Evolutionary conservation across 2,113 vertebrate species (phyloP).

Genomic region (Xiphophorus maculatus): DNA sequence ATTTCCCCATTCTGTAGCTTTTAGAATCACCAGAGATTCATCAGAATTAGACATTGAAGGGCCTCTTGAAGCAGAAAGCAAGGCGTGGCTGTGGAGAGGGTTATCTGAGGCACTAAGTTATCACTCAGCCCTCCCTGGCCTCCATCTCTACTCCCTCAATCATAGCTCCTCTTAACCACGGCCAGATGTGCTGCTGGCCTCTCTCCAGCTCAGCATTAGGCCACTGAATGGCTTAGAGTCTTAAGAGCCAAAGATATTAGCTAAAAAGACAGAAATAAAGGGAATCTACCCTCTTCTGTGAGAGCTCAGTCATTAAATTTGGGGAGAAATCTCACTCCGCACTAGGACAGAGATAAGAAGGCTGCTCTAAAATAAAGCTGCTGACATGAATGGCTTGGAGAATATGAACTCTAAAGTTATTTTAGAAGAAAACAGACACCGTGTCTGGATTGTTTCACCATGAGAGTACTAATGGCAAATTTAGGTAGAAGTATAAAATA

Average conservation of each 20-base stretch:
- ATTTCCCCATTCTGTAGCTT: too few relatives aligned
- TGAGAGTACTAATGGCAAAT: not conserved
- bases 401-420: not conserved
- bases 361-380: slow-evolving; percentile 30
- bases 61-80: slow-evolving; percentile 18
- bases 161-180: slow-evolving; percentile 56
- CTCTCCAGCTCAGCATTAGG: slow-evolving; percentile 61
- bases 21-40: not conserved
- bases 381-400: slow-evolving; percentile 4
- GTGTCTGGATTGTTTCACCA: not conserved
- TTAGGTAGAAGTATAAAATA: not conserved
- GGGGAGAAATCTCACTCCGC: slow-evolving; percentile 25
- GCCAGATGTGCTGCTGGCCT: slow-evolving; percentile 72
- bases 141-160: slow-evolving; percentile 58
- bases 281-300: slow-evolving; percentile 25
- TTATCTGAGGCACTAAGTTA: slow-evolving; percentile 66
- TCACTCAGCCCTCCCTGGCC: slow-evolving; percentile 57
- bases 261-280: slow-evolving; percentile 4
- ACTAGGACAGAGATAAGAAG: not conserved
- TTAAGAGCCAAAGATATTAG: slow-evolving; percentile 42
- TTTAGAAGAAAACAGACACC: slow-evolving; percentile 6
- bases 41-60: slow-evolving; percentile 10
- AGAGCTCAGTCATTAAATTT: slow-evolving; percentile 16
- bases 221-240: slow-evolving; percentile 50
- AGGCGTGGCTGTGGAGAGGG: slow-evolving; percentile 52